Evolutionary conservation across 2,113 vertebrate species (phyloP).

Genomic region (Chionomys nivalis): DNA sequence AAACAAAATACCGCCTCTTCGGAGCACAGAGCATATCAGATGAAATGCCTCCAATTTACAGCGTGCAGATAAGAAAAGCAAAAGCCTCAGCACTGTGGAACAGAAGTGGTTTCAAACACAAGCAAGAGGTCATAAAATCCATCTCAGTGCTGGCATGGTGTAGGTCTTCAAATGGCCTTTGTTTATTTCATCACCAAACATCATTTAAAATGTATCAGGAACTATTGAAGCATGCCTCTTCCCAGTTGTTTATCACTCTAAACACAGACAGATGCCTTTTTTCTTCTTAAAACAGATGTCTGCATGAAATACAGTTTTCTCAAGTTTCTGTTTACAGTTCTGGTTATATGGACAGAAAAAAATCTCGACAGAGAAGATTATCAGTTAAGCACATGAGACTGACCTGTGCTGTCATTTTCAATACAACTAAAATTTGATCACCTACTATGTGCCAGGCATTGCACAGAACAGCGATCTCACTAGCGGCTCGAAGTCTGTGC

Average conservation of each 20-base stretch:
- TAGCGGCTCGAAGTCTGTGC: not conserved
- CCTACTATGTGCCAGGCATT: rapidly evolving
- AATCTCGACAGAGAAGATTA: not conserved
- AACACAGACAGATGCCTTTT: not conserved
- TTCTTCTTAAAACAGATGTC: not conserved
- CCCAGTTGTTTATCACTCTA: not conserved
- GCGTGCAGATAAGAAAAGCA: constrained; percentile 27
- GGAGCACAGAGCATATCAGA: constrained; percentile 23
- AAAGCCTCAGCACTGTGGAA: not conserved
- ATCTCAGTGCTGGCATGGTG: not conserved
- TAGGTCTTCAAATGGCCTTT: not conserved
- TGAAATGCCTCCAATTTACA: constrained; percentile 32
- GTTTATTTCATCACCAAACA: constrained; percentile 30
- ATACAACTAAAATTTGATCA: not conserved
- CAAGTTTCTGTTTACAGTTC: not conserved
- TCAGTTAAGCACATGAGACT: not conserved
- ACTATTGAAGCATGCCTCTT: not conserved
- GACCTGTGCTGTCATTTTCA: not conserved
- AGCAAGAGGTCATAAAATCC: constrained; percentile 22
- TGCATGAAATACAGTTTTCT: not conserved
- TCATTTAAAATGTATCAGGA: not conserved
- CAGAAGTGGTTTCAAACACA: not conserved
- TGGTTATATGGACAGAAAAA: not conserved
- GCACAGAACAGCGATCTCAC: not conserved
- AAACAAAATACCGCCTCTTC: constrained; percentile 57